Base-by-base conservation (phyloP, 2,888 invertebrate species). In the Leucoptera coffeella region DNA sequence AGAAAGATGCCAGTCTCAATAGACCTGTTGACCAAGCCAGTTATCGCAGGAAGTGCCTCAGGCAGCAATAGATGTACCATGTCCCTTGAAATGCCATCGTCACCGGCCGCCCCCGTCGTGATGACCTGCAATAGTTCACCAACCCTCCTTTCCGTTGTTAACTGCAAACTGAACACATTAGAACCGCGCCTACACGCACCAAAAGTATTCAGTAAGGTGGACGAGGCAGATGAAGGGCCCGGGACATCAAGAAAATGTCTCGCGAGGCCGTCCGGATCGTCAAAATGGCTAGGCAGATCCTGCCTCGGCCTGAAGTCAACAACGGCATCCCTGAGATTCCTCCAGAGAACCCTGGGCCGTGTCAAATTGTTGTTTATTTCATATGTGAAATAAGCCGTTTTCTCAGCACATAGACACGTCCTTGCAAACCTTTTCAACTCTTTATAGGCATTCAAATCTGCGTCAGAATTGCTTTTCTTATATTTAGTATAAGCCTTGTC, bases 51-150 rank as follows among this genome's bases (percentile, higher is more conserved):
- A 3, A 34, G 8, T 4, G 33, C 25, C 3, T 14, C 3, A 1
- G 32, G 33, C 1, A 33, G n/a, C n/a, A n/a, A n/a, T n/a, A n/a
- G n/a, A n/a, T n/a, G n/a, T 2, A 37, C 8, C 35, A 37, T 37
- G 9, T 34, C 23, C 2, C 30, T 8, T 1, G 26, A 22, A 5
- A 36, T 31, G 2, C 17, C 21, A 17, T 36, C 34, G 9, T 5
- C 8, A 2, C 30, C 34, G 6, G 6, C n/a, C 2, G 36, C 34
- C 26, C 33, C 31, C 1, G 33, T 27, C 11, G 21, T 26, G 5
- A 35, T 6, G 7, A n/a, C 21, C 8, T 5, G n/a, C 4, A 21
- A 21, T 21, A n/a, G 4, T 4, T 21, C 10, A 4, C 11, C 2
- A 2, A 32, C 30, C 4, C 29, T 25, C 4, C 13, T 14, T 9